Evolutionary conservation across 2,888 invertebrate genomes (phyloP).

Genomic region (Diplazon laetatorius): DNA sequence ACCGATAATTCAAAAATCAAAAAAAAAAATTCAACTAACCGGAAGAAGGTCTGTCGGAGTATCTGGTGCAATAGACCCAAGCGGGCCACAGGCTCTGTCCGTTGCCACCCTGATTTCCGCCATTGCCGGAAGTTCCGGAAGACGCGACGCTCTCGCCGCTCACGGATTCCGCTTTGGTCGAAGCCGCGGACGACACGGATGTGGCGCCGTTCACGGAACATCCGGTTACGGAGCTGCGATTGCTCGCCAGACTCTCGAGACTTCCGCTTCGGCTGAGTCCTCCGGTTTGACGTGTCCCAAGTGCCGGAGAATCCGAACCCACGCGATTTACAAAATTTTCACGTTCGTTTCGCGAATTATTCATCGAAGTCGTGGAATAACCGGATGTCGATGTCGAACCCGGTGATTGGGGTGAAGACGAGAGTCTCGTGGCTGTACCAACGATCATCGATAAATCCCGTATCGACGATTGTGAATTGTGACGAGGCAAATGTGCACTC

Average conservation of each 20-base stretch:
- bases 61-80: slow-evolving; percentile 99
- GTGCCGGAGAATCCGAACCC: slow-evolving; percentile 74
- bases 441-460: slow-evolving; percentile 75
- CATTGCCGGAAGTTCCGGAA: slow-evolving; percentile 60
- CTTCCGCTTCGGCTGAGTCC: slow-evolving; percentile 80
- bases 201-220: slow-evolving; percentile 78
- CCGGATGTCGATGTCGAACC: slow-evolving; percentile 62
- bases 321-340: slow-evolving; percentile 58
- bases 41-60: slow-evolving; percentile 90
- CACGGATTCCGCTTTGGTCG: slow-evolving; percentile 74
- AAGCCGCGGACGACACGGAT: slow-evolving; percentile 76
- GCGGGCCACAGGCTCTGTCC: slow-evolving; percentile 92
- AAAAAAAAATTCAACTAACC: slow-evolving; percentile 48
- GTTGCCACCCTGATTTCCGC: slow-evolving; percentile 70
- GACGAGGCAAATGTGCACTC: slow-evolving; percentile 64
- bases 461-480: slow-evolving; percentile 70
- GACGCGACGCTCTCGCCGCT: slow-evolving; percentile 75
- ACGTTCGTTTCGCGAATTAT: slow-evolving; percentile 47
- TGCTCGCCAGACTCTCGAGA: slow-evolving; percentile 80
- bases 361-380: slow-evolving; percentile 9
- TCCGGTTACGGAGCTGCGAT: slow-evolving; percentile 79
- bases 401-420: slow-evolving; percentile 43
- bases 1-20: too few species aligned
- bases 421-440: slow-evolving; percentile 38
- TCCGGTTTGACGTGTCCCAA: slow-evolving; percentile 70